Evolutionary conservation across 2,797 vertebrate genomes (phyloP).

Genomic region (Antrozous pallidus): DNA sequence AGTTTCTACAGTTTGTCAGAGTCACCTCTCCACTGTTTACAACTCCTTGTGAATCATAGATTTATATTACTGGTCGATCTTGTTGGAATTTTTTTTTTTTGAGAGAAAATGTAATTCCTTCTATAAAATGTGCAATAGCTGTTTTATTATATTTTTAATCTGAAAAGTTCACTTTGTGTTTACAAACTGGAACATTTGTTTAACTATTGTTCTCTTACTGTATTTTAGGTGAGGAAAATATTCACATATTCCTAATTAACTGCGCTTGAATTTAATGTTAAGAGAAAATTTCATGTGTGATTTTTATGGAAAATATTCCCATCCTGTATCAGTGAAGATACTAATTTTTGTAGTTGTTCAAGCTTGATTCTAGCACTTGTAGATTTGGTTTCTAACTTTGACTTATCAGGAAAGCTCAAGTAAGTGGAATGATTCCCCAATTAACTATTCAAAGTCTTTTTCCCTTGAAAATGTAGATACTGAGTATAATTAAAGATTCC

Average conservation of each 20-base stretch:
- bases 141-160: constrained; percentile 18
- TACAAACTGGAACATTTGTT: neutral
- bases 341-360: neutral
- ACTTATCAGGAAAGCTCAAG: neutral
- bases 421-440: neutral
- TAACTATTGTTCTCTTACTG: neutral
- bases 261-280: constrained; percentile 18
- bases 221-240: constrained; percentile 8
- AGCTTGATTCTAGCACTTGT: neutral
- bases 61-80: neutral
- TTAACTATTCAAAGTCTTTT: neutral
- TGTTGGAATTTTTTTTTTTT: neutral
- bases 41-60: neutral
- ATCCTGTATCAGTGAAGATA: neutral
- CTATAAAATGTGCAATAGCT: constrained; percentile 11
- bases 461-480: neutral
- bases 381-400: constrained; percentile 38
- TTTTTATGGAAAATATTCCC: neutral
- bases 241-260: neutral
- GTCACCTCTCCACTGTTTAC: neutral
- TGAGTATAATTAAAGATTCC: neutral
- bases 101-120: neutral
- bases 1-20: neutral
- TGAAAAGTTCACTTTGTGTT: neutral
- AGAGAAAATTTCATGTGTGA: neutral